Base-by-base conservation (phyloP, 2,888 invertebrate species). In the Salticus scenicus region DNA sequence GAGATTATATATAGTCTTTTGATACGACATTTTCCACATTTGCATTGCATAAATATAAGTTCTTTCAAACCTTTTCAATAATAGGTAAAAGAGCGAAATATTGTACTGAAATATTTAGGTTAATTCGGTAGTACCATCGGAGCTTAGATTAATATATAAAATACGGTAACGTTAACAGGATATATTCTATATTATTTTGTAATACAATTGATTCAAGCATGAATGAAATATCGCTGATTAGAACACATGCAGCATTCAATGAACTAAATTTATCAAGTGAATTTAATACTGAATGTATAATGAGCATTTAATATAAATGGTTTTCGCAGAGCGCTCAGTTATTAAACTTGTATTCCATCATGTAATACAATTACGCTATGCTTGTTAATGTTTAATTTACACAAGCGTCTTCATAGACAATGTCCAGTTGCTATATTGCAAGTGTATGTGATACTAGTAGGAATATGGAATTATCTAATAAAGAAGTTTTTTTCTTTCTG, bases 341-440 rank as follows among this genome's bases (percentile, higher is more conserved):
- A 57, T 57, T 57, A 57, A 57, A 57, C 57, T 57, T 57, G 57
- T 57, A 24, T 24, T 24, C 57, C 57, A 57, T 57, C 57, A 57
- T 57, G 57, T 57, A 57, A 57, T 57, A 57, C 57, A 57, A 57
- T 57, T 57, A 57, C 24, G 24, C 57, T 24, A 57, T 20, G 57
- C 57, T 57, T 57, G 57, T 57, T 57, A 57, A 57, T 57, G 57
- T 57, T 57, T 57, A 57, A 57, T 57, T 57, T 57, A 57, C 57
- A 57, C 57, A 24, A 57, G 57, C 24, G 24, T 57, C 57, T 57
- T 57, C 57, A 57, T 57, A 10, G 37, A 37, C 57, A 2, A 4
- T 2, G 17, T 57, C 57, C 5, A 57, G 12, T 57, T 24, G 10
- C 10, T 17, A 14, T 47, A 47, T 17, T 17, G 17, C 17, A 47